Evolutionary conservation across 2,888 invertebrate genomes (phyloP).

Genomic region (Drosophila fulvimacula): DNA sequence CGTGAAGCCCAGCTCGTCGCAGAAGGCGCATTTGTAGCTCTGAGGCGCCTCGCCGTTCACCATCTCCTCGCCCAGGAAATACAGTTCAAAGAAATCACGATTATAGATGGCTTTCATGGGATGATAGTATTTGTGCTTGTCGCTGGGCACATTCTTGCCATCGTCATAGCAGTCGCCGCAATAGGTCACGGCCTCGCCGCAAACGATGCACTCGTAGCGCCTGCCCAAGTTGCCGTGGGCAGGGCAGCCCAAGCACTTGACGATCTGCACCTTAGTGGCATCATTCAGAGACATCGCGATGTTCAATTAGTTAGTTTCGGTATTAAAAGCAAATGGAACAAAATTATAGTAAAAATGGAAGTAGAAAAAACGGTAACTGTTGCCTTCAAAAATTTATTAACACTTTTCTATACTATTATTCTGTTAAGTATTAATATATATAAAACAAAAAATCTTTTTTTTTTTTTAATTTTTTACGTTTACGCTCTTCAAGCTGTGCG

Average conservation of each 20-base stretch:
- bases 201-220: constrained; percentile 57
- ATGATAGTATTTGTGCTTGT: constrained; percentile 58
- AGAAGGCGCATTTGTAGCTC: constrained; percentile 54
- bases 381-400: background rate
- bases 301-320: background rate
- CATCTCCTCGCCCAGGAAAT: constrained; percentile 51
- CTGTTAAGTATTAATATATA: background rate
- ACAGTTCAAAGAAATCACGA: constrained; percentile 36
- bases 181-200: constrained; percentile 45
- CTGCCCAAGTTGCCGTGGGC: constrained; percentile 27
- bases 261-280: background rate
- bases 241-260: constrained; percentile 39
- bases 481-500: constrained; percentile 8
- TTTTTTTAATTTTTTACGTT: constrained; percentile 11
- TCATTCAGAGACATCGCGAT: constrained; percentile 16
- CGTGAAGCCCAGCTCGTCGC: constrained; percentile 46
- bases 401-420: background rate
- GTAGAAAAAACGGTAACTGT: background rate
- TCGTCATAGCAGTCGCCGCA: constrained; percentile 49
- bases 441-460: background rate
- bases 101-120: constrained; percentile 64
- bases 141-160: constrained; percentile 25
- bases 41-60: constrained; percentile 57
- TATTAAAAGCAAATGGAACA: background rate
- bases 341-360: background rate